Base-by-base conservation (phyloP, 2,113 vertebrate genomes). In the Hippocampus mohnikei region DNA sequence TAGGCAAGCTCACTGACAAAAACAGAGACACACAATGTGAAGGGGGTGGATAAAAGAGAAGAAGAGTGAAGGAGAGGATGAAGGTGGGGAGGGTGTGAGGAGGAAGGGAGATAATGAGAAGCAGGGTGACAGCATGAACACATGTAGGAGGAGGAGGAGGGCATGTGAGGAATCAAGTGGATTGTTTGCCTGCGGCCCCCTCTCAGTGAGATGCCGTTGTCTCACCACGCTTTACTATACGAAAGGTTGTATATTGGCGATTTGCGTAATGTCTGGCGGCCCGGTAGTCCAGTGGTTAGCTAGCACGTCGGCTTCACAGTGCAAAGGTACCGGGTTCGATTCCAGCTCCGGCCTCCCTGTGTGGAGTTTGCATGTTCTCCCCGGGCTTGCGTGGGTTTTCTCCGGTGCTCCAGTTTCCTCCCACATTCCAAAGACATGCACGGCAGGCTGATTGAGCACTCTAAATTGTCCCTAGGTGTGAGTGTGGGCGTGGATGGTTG, bases 21-120 rank as follows among this genome's bases (percentile, higher is more conserved):
- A 72, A 82, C 79, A 62, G 33, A n/a, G 80, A 73, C 80, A 72
- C 53, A 71, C 27, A 71, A 77, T 70, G 81, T 78, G 77, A 78
- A 55, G 48, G 50, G 27, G 42, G 63, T 21, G 52, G 52, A 33
- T 44, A 37, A 37, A 50, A 13, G 16, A 29, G 58, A 23, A 10
- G 67, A n/a, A 15, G 63, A 23, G 8, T 21, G 50, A 72, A 64
- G 52, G 69, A 80, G 77, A 83, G 75, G 77, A 69, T 77, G 79
- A 81, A 81, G 75, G 71, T 84, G 66, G 25, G 44, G 76, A 67
- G 61, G 75, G 64, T 73, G 71, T 60, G 81, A 76, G 61, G 74
- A 66, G 62, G 70, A 71, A 73, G 72, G 73, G 68, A 68, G 80
- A 81, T 90, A 87, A 90, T 87, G 85, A 87, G 82, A 86, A 70